These are phyloP conservation scores for Microtus richardsoni DNA, from an alignment of 2,113 vertebrate species.

Conservation along the genomic window DNA sequence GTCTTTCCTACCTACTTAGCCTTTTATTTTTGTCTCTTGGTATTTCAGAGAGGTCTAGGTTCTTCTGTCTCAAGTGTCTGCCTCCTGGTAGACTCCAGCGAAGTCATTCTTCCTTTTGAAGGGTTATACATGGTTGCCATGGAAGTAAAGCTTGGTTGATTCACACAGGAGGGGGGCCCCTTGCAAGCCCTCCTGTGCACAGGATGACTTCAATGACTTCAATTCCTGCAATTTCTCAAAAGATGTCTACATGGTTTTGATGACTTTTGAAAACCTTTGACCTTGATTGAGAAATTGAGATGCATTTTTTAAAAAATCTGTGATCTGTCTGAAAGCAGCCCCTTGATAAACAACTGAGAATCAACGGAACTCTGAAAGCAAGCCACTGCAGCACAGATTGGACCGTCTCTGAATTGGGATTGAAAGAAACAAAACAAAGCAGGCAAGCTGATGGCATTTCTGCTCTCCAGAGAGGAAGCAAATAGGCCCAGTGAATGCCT, in stretches of 20 bases:
- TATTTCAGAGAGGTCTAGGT: conserved; percentile 6
- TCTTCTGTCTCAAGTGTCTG: conserved; percentile 42
- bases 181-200: not conserved
- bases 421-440: not conserved
- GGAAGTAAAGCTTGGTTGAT: conserved; percentile 16
- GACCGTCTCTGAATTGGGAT: not conserved
- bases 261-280: conserved; percentile 38
- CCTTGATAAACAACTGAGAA: not conserved
- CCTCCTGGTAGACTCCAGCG: not conserved
- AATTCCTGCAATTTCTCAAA: conserved; percentile 47
- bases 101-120: not conserved
- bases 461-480: conserved; percentile 1
- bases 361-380: not conserved
- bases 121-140: not conserved
- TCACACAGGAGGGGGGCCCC: not conserved
- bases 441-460: not conserved
- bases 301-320: not conserved
- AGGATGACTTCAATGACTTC: not conserved
- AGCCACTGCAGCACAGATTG: not conserved
- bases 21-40: conserved; percentile 40
- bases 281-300: conserved; percentile 37
- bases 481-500: not conserved
- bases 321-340: not conserved
- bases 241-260: not conserved
- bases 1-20: not conserved